Evolutionary conservation across 2,797 vertebrate genomes (phyloP), one percentile per base, ranked within the genome.

Genomic region (Podarcis siculus): DNA sequence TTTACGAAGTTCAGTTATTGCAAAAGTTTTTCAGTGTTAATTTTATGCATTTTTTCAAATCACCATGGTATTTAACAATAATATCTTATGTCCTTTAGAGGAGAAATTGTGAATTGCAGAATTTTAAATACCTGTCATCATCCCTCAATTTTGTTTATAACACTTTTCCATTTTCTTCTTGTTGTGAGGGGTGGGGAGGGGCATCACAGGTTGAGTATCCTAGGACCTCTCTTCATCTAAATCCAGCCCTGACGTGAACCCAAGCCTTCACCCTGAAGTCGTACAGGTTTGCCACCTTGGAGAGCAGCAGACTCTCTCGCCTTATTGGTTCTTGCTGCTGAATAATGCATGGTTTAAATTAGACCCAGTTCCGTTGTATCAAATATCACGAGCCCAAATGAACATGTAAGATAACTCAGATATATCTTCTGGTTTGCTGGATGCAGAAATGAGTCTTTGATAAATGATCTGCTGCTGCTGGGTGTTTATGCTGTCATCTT

Each of bases 401-500:
- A 55, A 55, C 25, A 80, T 21, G 61, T 49, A 61, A 75, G 0
- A 13, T 6, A 2, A 32, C 42, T 78, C n/a, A 93, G 75, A 90
- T 86, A 80, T 80, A 87, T 49, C 87, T 90, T 3, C 0, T 85
- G 86, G 23, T 86, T 80, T 92, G 64, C 88, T 39, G 49, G 23
- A 1, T 84, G 37, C 4, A 39, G 84, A 79, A 86, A 92, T 45
- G 72, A 32, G 32, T 17, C 2, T 86, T 82, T 90, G 76, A 87
- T 85, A 90, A 92, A 90, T 66, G 0, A 75, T 86, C 90, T 84
- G 79, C 10, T 72, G 13, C 45, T 79, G 21, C 55, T 79, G 0
- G 61, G 69, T 91, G 86, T 90, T 95, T 79, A 89, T 94, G 67
- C 82, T 83, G 87, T 61, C 83, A 81, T 87, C 89, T 66, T 64